A percentile compares a stretch with the other conserved stretches of the same genome.
These are phyloP conservation scores for Strix uralensis DNA, from an alignment of 2,113 vertebrate species.

Conservation along the genomic window DNA sequence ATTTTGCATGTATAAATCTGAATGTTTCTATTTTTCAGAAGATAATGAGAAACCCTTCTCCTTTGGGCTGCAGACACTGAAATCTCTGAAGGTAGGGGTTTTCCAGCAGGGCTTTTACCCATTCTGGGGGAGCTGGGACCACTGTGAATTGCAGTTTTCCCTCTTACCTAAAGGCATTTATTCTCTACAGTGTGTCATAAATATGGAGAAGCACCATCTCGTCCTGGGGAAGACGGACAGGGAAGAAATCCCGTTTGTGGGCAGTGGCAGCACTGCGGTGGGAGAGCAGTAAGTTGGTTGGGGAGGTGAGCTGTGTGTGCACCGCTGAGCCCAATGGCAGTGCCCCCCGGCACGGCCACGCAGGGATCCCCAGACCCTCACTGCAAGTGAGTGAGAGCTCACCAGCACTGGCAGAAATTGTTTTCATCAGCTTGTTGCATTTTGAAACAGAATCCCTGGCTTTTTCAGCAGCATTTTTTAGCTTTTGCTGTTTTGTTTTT, in stretches of 20 bases:
- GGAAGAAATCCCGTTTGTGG: constrained; percentile 82
- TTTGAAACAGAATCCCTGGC: not conserved
- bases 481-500: not conserved
- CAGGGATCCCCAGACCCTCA: not conserved
- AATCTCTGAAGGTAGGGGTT: constrained; percentile 82
- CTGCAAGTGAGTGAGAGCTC: not conserved
- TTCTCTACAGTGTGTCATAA: constrained; percentile 83
- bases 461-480: not conserved
- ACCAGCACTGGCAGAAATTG: not conserved
- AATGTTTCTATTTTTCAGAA: constrained; percentile 71
- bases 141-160: not conserved
- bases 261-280: constrained; percentile 6
- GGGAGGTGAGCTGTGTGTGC: not conserved
- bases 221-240: constrained; percentile 79
- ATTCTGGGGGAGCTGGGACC: not conserved
- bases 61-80: constrained; percentile 84
- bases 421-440: not conserved
- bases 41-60: constrained; percentile 78
- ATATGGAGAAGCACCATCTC: constrained; percentile 85
- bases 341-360: fast-evolving
- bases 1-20: not conserved
- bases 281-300: constrained; percentile 74
- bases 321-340: not conserved
- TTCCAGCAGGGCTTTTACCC: not conserved
- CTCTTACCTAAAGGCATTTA: not conserved